Conservation (phyloP, 1,140 invertebrate genomes). For the Drosophila biarmipes region DNA sequence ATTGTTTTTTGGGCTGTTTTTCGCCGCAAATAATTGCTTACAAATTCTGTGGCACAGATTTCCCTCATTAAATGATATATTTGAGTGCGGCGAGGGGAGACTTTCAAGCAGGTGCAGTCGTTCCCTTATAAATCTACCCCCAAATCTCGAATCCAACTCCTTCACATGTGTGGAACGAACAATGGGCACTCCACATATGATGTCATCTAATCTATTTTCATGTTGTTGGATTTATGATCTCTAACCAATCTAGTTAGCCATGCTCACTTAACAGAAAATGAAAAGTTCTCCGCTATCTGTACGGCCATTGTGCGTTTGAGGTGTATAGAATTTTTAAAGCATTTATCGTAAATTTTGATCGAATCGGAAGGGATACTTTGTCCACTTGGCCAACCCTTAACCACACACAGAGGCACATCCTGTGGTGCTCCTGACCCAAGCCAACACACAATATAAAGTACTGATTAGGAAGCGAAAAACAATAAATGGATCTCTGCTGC, state of each 20-base stretch:
- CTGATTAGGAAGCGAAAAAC: slow-evolving; percentile 79
- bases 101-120: slow-evolving; percentile 58
- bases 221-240: slow-evolving; percentile 74
- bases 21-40: slow-evolving; percentile 64
- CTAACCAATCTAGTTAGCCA: slow-evolving; percentile 79
- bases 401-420: slow-evolving; percentile 43
- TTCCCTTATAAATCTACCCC: slow-evolving; percentile 65
- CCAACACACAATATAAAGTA: slow-evolving; percentile 41
- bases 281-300: slow-evolving; percentile 56
- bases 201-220: slow-evolving; percentile 74
- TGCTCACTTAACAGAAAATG: slow-evolving; percentile 78
- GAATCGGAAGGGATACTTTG: slow-evolving; percentile 51
- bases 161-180: slow-evolving; percentile 53
- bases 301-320: slow-evolving; percentile 48
- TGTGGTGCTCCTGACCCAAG: slow-evolving; percentile 53
- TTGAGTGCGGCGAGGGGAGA: background rate
- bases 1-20: slow-evolving; percentile 52
- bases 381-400: slow-evolving; percentile 72
- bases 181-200: slow-evolving; percentile 45
- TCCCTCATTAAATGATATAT: slow-evolving; percentile 59
- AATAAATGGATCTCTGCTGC: slow-evolving; percentile 71
- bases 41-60: slow-evolving; percentile 58
- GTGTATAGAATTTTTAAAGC: slow-evolving; percentile 81
- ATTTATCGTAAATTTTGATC: slow-evolving; percentile 84
- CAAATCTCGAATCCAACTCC: slow-evolving; percentile 47